These are phyloP conservation scores for Oryctolagus cuniculus DNA, from an alignment of 2,113 vertebrate species.

Conservation along the genomic window DNA sequence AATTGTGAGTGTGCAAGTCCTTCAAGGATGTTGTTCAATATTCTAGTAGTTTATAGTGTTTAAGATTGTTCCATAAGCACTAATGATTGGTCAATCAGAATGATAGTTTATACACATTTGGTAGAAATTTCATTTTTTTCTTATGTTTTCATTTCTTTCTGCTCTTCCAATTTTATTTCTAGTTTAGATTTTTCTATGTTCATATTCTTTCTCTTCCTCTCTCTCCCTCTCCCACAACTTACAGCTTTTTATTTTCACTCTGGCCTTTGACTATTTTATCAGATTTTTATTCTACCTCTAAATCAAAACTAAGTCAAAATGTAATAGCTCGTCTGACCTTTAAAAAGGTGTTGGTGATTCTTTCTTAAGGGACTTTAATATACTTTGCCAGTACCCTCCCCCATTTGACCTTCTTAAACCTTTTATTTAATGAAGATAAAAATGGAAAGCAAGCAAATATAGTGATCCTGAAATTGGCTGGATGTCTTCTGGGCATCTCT, in stretches of 20 bases:
- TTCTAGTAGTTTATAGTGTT: not conserved
- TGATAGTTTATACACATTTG: not conserved
- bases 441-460: not conserved
- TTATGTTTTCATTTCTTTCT: not conserved
- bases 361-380: conserved; percentile 32
- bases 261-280: conserved; percentile 60
- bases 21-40: not conserved
- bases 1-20: not conserved
- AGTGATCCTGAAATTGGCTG: conserved; percentile 7
- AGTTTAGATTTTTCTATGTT: not conserved
- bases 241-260: conserved; percentile 53
- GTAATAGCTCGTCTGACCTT: conserved; percentile 68
- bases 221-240: not conserved
- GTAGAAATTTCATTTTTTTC: not conserved
- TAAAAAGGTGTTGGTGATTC: conserved; percentile 6
- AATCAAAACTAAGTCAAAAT: conserved; percentile 68
- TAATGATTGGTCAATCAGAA: not conserved
- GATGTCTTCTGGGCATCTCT: conserved; percentile 15
- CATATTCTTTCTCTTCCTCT: not conserved
- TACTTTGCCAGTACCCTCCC: not conserved
- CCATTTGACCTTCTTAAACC: conserved; percentile 57
- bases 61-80: not conserved
- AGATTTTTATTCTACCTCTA: conserved; percentile 65
- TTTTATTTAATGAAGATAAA: conserved; percentile 68
- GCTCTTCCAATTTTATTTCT: not conserved